phyloP scores from a whole-genome alignment of 2,888 invertebrate genomes.

The Formica aserva region DNA sequence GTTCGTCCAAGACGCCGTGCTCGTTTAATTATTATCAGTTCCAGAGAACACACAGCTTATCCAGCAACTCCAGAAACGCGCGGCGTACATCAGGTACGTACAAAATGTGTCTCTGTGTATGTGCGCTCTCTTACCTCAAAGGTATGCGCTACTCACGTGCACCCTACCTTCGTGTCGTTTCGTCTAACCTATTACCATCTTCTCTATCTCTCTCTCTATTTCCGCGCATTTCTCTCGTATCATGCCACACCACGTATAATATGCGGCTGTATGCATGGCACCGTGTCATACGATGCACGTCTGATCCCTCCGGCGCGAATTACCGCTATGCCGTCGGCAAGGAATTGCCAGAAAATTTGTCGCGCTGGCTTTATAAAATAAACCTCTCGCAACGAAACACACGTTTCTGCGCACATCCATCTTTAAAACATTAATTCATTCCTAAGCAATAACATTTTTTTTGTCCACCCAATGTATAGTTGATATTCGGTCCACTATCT shows the following conservation, averaged over 20 bases:
- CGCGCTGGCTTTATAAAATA: constrained; percentile 36
- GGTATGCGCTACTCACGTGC: constrained; percentile 51
- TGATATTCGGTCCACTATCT: not conserved
- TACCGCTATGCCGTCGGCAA: constrained; percentile 35
- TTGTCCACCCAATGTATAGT: not conserved
- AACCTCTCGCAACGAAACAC: not conserved
- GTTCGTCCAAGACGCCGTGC: constrained; percentile 32
- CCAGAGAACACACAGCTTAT: constrained; percentile 37
- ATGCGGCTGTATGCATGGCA: constrained; percentile 50
- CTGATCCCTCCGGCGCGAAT: constrained; percentile 54
- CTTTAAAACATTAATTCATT: not conserved
- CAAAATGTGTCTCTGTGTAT: not conserved
- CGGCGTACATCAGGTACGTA: not conserved
- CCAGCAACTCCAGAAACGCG: constrained; percentile 33
- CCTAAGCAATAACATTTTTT: not conserved
- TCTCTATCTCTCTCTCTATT: constrained; percentile 24
- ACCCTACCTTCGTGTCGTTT: constrained; percentile 47
- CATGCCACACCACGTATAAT: constrained; percentile 48
- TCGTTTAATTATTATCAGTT: constrained; percentile 56
- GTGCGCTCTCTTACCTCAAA: constrained; percentile 21
- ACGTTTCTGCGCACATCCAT: not conserved
- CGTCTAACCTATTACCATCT: not conserved
- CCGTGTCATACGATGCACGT: constrained; percentile 50
- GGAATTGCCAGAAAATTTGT: constrained; percentile 54
- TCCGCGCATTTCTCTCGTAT: constrained; percentile 58